These are phyloP conservation scores for Ornithoptera priamus DNA, from an alignment of 2,888 invertebrate species.

Conservation along the genomic window DNA sequence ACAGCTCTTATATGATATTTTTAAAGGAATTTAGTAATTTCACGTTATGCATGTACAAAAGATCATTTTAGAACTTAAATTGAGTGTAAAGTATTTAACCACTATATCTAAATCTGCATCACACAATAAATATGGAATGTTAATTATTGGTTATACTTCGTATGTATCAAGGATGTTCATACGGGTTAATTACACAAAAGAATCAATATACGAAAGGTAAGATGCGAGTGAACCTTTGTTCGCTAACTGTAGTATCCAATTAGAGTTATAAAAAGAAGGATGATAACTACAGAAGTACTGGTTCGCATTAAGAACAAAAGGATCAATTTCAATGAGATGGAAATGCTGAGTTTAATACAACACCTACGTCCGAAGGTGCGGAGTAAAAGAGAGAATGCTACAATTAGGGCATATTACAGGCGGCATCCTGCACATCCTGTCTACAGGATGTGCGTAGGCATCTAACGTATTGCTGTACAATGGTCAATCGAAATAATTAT, in stretches of 20 bases:
- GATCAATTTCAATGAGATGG: constrained; percentile 47
- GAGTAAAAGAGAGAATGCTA: constrained; percentile 55
- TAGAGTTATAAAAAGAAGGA: constrained; percentile 2
- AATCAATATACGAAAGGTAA: neutral
- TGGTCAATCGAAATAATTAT: constrained; percentile 5
- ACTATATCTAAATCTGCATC: too few relatives aligned
- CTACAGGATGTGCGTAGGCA: constrained; percentile 50
- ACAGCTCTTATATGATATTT: too few relatives aligned
- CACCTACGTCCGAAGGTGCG: constrained; percentile 55
- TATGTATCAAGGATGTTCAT: neutral
- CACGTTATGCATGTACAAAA: too few relatives aligned
- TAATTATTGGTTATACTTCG: too few relatives aligned
- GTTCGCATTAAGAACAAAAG: constrained; percentile 27
- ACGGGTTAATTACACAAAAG: neutral
- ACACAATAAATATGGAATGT: too few relatives aligned
- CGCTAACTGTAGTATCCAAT: neutral
- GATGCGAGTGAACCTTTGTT: neutral
- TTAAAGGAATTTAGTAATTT: too few relatives aligned
- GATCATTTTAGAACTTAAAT: too few relatives aligned
- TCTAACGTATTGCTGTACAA: constrained; percentile 11
- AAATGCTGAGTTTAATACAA: constrained; percentile 40
- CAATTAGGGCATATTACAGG: constrained; percentile 64
- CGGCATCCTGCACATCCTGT: constrained; percentile 57
- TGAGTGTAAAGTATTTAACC: too few relatives aligned
- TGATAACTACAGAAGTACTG: neutral